phyloP scores from a whole-genome alignment of 2,797 vertebrate species.

The Myripristis murdjan region DNA sequence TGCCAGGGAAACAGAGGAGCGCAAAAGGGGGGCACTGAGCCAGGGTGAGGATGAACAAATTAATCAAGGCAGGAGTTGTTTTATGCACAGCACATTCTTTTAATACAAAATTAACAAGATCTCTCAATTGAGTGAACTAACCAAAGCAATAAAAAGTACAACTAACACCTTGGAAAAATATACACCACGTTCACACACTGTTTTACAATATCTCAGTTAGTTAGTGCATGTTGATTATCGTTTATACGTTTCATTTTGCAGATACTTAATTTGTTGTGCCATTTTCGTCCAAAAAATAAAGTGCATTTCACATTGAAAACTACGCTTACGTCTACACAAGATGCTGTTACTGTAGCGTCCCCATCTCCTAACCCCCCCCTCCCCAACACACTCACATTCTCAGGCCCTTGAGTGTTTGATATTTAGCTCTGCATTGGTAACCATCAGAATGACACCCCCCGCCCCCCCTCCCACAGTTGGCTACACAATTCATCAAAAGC shows the following conservation, averaged over 20 bases:
- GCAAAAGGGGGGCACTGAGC: constrained; percentile 46
- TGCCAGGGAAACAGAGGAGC: constrained; percentile 79
- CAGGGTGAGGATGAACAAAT: constrained; percentile 67
- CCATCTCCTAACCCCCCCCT: constrained; percentile 10
- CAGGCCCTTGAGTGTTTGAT: constrained; percentile 78
- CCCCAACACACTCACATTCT: constrained; percentile 61
- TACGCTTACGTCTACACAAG: constrained; percentile 86
- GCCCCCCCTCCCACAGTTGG: constrained; percentile 22
- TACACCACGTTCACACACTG: constrained; percentile 87
- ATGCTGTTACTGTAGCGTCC: constrained; percentile 80
- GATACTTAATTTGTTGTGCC: constrained; percentile 89
- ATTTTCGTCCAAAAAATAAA: constrained; percentile 88
- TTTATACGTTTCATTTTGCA: constrained; percentile 87
- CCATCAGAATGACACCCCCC: constrained; percentile 39
- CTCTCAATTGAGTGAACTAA: constrained; percentile 85
- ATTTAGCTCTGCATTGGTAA: constrained; percentile 78
- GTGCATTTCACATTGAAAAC: constrained; percentile 91
- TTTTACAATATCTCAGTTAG: constrained; percentile 84
- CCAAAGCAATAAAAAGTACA: constrained; percentile 89
- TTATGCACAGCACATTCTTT: constrained; percentile 89
- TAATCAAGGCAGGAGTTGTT: constrained; percentile 58
- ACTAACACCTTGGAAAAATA: constrained; percentile 90
- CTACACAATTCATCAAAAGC: constrained; percentile 32
- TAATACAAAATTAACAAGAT: constrained; percentile 91
- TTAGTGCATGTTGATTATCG: constrained; percentile 89